A percentile compares a stretch with the other conserved stretches of the same genome.
These are phyloP conservation scores for Psittacus erithacus DNA, from an alignment of 2,113 vertebrate species.

Conservation along the genomic window DNA sequence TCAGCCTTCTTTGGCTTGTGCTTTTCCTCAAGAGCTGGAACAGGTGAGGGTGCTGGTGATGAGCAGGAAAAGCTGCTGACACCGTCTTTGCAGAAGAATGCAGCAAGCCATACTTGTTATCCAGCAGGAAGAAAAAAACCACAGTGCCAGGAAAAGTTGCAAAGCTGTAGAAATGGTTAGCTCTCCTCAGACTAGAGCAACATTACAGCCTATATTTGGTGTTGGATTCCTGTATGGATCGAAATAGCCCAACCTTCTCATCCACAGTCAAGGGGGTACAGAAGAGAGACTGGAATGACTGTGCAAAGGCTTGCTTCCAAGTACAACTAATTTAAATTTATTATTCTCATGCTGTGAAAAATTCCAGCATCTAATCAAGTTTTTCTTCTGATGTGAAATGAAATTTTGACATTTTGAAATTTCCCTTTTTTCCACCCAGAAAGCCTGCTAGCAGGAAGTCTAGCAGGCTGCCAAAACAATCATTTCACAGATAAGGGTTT, in stretches of 20 bases:
- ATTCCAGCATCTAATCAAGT: neutral
- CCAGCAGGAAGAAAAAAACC: neutral
- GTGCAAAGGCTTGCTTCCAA: neutral
- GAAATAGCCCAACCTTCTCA: neutral
- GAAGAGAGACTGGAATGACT: neutral
- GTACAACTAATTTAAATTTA: neutral
- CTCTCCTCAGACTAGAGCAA: neutral
- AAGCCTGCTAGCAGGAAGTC: neutral
- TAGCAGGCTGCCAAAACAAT: neutral
- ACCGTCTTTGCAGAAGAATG: neutral
- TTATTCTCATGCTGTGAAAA: neutral
- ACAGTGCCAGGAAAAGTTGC: neutral
- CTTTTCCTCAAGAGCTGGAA: neutral
- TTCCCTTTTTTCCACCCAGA: neutral
- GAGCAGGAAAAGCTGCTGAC: neutral
- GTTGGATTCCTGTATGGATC: neutral
- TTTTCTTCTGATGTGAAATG: neutral
- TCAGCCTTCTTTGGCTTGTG: neutral
- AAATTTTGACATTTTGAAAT: neutral
- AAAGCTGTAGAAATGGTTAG: neutral
- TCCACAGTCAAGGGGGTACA: neutral
- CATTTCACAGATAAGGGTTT: neutral
- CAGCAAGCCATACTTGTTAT: neutral
- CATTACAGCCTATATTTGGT: neutral
- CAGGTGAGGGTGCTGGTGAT: neutral